Conservation (phyloP, 2,797 vertebrate genomes). For the Falco cherrug region DNA sequence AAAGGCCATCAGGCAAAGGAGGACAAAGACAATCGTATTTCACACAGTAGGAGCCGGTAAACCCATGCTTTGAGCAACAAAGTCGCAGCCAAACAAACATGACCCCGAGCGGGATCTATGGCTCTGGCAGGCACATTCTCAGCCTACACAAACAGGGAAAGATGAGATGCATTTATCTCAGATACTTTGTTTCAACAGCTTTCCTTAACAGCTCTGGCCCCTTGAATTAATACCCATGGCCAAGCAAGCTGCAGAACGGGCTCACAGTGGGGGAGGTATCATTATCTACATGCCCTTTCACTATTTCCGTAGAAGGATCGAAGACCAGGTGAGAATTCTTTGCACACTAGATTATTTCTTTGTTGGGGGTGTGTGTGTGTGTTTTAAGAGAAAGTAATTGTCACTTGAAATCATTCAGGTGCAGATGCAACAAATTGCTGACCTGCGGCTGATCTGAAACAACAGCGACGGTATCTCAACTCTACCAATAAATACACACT, state of each 20-base stretch:
- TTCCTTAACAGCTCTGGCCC: background rate
- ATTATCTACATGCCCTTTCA: background rate
- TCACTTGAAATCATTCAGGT: background rate
- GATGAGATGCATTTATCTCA: constrained; percentile 3
- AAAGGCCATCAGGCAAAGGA: background rate
- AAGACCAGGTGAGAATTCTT: background rate
- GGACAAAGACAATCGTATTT: constrained; percentile 6
- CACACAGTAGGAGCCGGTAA: background rate
- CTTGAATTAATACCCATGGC: background rate
- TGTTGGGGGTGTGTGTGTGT: background rate
- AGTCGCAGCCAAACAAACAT: constrained; percentile 7
- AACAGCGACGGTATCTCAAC: background rate
- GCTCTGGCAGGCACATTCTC: background rate
- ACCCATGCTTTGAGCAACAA: background rate
- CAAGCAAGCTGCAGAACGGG: background rate
- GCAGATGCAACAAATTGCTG: background rate
- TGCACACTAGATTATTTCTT: fast-evolving
- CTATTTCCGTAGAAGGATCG: background rate
- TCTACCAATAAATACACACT: background rate
- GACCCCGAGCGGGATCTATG: background rate
- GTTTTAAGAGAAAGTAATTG: background rate
- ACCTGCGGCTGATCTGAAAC: background rate
- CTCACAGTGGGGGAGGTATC: background rate
- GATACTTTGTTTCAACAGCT: background rate
- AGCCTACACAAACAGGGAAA: background rate